These are phyloP conservation scores for Austrolebias charrua DNA, from an alignment of 2,797 vertebrate species.

Conservation along the genomic window DNA sequence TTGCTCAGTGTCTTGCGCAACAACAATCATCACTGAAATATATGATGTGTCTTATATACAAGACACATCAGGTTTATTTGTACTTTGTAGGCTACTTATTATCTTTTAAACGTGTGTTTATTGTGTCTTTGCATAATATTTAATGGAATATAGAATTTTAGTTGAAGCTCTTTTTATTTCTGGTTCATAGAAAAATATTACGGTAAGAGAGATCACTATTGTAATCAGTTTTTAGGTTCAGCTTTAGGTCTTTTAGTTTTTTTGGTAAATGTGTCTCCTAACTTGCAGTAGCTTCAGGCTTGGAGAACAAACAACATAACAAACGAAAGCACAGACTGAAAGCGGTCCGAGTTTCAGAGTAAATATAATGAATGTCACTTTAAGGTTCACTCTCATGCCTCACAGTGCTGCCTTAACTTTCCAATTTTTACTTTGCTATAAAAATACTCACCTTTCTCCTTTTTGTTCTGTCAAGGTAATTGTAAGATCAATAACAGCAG, in stretches of 20 bases:
- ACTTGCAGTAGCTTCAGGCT: slow-evolving; percentile 1
- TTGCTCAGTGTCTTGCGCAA: not conserved
- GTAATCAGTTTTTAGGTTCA: slow-evolving; percentile 5
- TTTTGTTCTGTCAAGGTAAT: slow-evolving; percentile 43
- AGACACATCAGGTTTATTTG: not conserved
- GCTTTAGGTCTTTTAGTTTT: slow-evolving; percentile 3
- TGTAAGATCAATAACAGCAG: slow-evolving; percentile 54
- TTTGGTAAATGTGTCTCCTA: slow-evolving; percentile 1
- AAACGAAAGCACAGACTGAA: not conserved
- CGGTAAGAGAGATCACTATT: not conserved
- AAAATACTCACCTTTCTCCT: slow-evolving; percentile 7
- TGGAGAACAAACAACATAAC: not conserved
- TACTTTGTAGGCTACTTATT: no score
- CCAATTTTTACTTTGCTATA: not conserved
- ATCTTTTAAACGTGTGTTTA: not conserved
- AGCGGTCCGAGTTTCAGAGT: slow-evolving; percentile 1
- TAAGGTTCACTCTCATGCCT: slow-evolving; percentile 12
- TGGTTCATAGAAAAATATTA: slow-evolving; percentile 1
- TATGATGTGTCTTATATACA: no score
- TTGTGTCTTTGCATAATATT: not conserved
- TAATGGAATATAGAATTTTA: no score
- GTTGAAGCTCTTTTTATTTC: not conserved
- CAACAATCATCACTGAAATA: not conserved
- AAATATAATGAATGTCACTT: slow-evolving; percentile 8
- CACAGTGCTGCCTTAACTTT: not conserved